phyloP scores from a whole-genome alignment of 1,140 invertebrate species.

The Heliconius hermathena region DNA sequence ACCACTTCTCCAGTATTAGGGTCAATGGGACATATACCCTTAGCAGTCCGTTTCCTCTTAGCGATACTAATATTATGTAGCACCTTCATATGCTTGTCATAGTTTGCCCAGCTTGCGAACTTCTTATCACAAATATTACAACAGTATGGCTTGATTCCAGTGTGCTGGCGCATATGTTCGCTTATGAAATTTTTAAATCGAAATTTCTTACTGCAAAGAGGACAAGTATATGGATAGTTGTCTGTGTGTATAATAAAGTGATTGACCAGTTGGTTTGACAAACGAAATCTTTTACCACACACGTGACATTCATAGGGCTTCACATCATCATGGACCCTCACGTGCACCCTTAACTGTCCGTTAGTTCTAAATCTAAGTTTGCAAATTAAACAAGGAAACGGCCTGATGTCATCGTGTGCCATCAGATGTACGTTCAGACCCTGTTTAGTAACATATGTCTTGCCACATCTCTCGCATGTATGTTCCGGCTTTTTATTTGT shows the following conservation, averaged over 20 bases:
- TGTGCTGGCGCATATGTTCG: constrained; percentile 85
- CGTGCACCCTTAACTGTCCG: constrained; percentile 77
- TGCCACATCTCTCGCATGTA: constrained; percentile 68
- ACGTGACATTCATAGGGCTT: constrained; percentile 89
- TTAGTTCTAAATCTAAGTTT: constrained; percentile 59
- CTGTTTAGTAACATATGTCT: constrained; percentile 63
- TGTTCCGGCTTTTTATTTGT: constrained; percentile 61
- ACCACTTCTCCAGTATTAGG: constrained; percentile 59
- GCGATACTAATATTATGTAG: constrained; percentile 82
- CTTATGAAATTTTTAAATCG: constrained; percentile 86
- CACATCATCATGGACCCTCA: constrained; percentile 85
- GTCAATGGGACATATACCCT: constrained; percentile 62
- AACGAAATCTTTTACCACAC: constrained; percentile 87
- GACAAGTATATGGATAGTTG: constrained; percentile 89
- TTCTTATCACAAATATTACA: constrained; percentile 84
- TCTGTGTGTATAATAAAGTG: constrained; percentile 88
- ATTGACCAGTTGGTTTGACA: constrained; percentile 65
- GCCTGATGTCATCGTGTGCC: constrained; percentile 62
- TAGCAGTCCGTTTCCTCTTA: constrained; percentile 63
- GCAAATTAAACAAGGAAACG: constrained; percentile 65
- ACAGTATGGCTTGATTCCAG: constrained; percentile 84
- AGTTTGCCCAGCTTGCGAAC: constrained; percentile 89
- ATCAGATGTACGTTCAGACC: constrained; percentile 60
- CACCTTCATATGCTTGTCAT: constrained; percentile 89
- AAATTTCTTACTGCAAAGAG: constrained; percentile 87